Evolutionary conservation across 2,113 vertebrate genomes (phyloP).

Genomic region (Platysteira castanea): DNA sequence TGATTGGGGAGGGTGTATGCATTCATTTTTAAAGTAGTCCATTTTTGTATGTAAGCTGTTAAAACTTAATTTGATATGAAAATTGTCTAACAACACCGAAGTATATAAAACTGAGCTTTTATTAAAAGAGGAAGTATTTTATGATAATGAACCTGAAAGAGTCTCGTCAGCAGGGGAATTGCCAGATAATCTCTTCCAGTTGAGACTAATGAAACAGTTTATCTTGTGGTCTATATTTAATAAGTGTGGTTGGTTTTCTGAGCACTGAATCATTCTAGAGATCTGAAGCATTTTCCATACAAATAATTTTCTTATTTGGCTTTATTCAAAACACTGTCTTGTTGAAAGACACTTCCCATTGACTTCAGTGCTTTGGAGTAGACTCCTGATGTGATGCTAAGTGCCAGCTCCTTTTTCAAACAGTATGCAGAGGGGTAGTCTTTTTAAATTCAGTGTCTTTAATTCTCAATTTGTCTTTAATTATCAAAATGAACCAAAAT

Average conservation of each 20-base stretch:
- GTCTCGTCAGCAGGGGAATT: background rate
- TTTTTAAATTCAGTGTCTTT: background rate
- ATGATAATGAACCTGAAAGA: background rate
- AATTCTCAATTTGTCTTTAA: slow-evolving; percentile 45
- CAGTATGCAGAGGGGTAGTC: background rate
- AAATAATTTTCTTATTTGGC: background rate
- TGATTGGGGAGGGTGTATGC: accelerated
- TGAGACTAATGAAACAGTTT: slow-evolving; percentile 15
- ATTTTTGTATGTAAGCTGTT: background rate
- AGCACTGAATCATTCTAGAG: background rate
- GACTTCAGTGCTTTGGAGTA: background rate
- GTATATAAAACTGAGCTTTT: background rate
- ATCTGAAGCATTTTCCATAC: background rate
- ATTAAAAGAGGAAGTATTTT: background rate
- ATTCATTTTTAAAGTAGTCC: background rate
- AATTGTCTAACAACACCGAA: background rate
- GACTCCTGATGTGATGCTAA: background rate
- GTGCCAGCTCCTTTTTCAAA: background rate
- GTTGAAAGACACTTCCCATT: background rate
- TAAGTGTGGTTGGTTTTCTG: background rate
- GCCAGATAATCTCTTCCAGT: background rate
- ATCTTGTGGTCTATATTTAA: background rate
- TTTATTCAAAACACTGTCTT: background rate
- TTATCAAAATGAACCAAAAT: slow-evolving; percentile 34
- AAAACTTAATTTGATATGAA: background rate